Percentiles rank a stretch among this genome's conserved stretches.
Evolutionary conservation across 2,888 invertebrate genomes (phyloP).

Genomic region (Lochmaea crataegi): DNA sequence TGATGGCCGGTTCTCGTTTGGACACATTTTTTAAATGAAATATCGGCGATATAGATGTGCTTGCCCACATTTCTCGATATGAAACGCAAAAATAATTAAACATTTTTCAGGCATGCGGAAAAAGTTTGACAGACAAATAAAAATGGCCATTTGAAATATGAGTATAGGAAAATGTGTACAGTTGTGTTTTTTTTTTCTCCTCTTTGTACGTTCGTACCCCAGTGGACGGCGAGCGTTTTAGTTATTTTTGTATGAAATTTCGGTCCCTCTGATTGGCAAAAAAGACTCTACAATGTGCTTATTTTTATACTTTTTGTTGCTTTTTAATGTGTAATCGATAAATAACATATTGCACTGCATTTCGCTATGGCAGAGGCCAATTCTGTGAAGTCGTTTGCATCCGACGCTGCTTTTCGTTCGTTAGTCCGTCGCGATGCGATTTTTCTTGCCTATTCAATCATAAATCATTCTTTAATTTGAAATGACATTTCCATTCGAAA

Average conservation of each 20-base stretch:
- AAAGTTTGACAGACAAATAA: slow-evolving; percentile 68
- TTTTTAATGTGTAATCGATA: slow-evolving; percentile 63
- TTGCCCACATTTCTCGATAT: slow-evolving; percentile 64
- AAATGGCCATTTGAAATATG: slow-evolving; percentile 67
- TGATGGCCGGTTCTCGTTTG: slow-evolving; percentile 64
- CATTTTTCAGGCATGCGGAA: slow-evolving; percentile 68
- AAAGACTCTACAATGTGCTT: slow-evolving; percentile 63
- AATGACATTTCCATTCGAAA: slow-evolving; percentile 37
- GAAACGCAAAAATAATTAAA: slow-evolving; percentile 68
- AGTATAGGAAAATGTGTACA: slow-evolving; percentile 58
- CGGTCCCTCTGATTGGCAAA: slow-evolving; percentile 61
- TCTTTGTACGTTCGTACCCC: slow-evolving; percentile 51
- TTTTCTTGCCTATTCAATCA: slow-evolving; percentile 34
- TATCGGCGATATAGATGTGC: slow-evolving; percentile 66
- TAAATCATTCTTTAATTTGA: slow-evolving; percentile 37
- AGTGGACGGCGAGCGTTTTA: slow-evolving; percentile 48
- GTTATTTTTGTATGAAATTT: slow-evolving; percentile 57
- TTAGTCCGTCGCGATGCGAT: slow-evolving; percentile 16
- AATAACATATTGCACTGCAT: slow-evolving; percentile 58
- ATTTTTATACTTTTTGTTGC: slow-evolving; percentile 59
- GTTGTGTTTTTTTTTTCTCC: slow-evolving; percentile 51
- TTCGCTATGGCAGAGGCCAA: slow-evolving; percentile 50
- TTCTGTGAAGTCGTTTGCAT: slow-evolving; percentile 50
- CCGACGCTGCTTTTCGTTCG: slow-evolving; percentile 17
- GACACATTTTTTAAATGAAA: slow-evolving; percentile 66